Evolutionary conservation across 2,113 vertebrate species (phyloP).

Genomic region (Mungos mungo): DNA sequence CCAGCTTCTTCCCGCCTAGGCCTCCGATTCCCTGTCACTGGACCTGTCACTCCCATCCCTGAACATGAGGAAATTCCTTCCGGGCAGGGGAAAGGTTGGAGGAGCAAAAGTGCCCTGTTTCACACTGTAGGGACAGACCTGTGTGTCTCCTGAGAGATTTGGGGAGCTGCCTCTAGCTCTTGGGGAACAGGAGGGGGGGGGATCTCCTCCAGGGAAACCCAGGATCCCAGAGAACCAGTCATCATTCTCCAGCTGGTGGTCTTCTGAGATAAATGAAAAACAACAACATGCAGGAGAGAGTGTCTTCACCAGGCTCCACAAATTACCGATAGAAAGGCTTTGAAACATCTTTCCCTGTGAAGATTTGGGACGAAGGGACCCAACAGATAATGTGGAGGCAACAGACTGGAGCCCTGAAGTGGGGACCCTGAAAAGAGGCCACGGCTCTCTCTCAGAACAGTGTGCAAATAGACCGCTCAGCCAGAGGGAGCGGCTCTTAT

Average conservation of each 20-base stretch:
- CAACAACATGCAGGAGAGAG: not conserved
- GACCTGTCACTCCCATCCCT: not conserved
- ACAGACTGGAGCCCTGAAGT: accelerated
- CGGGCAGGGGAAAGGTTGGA: not conserved
- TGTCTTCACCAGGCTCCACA: not conserved
- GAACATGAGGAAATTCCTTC: not conserved
- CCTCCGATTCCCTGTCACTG: too few relatives aligned
- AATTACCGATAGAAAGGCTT: not conserved
- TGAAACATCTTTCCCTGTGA: not conserved
- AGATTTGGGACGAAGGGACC: not conserved
- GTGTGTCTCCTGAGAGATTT: not conserved
- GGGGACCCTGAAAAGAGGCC: not conserved
- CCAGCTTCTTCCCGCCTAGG: not conserved
- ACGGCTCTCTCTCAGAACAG: not conserved
- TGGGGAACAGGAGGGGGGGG: too few relatives aligned
- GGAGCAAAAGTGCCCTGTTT: not conserved
- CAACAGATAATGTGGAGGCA: not conserved
- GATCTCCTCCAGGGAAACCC: not conserved
- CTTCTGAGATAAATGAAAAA: not conserved
- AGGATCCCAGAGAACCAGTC: not conserved
- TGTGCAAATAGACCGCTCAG: too few relatives aligned
- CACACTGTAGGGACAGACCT: accelerated
- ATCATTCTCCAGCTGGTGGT: not conserved
- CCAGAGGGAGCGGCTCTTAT: not conserved
- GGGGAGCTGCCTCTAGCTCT: too few relatives aligned